Evolutionary conservation across 2,113 vertebrate species (phyloP), one percentile per base, ranked within the genome.

Genomic region (Circaetus gallicus): DNA sequence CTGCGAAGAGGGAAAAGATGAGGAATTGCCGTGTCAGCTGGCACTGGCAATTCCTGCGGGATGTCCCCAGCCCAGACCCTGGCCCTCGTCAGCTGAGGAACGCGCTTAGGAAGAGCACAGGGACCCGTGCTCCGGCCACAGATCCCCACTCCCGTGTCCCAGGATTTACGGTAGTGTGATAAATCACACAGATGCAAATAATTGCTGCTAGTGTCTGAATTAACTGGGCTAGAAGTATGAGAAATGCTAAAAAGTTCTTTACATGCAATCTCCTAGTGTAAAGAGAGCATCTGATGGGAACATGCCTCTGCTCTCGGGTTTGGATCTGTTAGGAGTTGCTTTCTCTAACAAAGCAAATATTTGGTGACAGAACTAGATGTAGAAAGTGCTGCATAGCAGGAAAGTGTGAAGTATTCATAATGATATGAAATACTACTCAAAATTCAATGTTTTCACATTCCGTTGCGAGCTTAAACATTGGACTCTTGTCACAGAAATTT

Each of bases 401-500:
- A 65, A 80, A 58, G 66, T 90, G 89, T 90, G 74, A 95, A 94
- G 53, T 87, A 59, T 73, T 91, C 59, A 32, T 93, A 96, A 96
- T 91, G 53, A 58, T 86, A 67, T 29, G 71, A 94, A 94, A 90
- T 59, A 66, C 62, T 93, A 63, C 84, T 97, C 58, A 88, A 63
- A 95, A 90, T 91, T 90, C 82, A 36, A 55, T 83, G 96, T 88
- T 94, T 91, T 76, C 78, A 63, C 78, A 62, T 96, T 96, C 71
- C 8, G 5, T 65, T 34, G 12, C 0, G 2, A 90, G 84, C 55
- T 96, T 93, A 95, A 97, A 94, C 87, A 88, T 73, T 74, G 71
- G 82, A 20, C 62, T 96, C 63, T 55, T 93, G 94, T 97, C 93
- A 82, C 85, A 91, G 93, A 70, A 78, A 74, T 90, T 94, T 91